Evolutionary conservation across 2,113 vertebrate species (phyloP).

Genomic region (Micromys minutus): DNA sequence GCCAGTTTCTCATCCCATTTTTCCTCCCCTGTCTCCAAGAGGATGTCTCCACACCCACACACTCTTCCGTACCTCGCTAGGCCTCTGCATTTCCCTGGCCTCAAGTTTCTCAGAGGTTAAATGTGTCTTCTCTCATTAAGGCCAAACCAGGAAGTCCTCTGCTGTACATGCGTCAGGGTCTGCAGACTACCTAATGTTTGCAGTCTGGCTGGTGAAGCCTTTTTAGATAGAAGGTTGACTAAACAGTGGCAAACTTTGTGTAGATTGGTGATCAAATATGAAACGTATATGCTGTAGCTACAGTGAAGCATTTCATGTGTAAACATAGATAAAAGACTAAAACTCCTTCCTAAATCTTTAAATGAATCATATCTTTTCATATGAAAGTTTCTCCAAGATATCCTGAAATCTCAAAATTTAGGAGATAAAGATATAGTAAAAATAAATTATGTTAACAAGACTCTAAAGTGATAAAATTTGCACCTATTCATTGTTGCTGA

Average conservation of each 20-base stretch:
- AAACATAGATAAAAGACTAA: neutral
- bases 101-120: too few relatives aligned
- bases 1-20: too few relatives aligned
- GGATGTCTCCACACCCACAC: too few relatives aligned
- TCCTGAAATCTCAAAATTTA: neutral
- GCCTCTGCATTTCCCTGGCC: too few relatives aligned
- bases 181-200: too few relatives aligned
- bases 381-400: neutral
- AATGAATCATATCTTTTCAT: neutral
- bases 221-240: neutral
- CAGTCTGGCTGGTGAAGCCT: neutral
- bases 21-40: too few relatives aligned
- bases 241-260: slow-evolving; percentile 16
- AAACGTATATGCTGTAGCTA: neutral
- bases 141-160: too few relatives aligned
- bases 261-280: neutral
- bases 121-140: too few relatives aligned
- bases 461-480: neutral
- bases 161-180: too few relatives aligned
- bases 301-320: neutral
- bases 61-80: too few relatives aligned
- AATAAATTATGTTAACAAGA: neutral
- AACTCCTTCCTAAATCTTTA: slow-evolving; percentile 33
- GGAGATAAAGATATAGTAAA: neutral
- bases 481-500: neutral